Percentiles rank a stretch among this genome's conserved stretches.
phyloP scores from a whole-genome alignment of 2,888 invertebrate genomes.

The Tineola bisselliella region DNA sequence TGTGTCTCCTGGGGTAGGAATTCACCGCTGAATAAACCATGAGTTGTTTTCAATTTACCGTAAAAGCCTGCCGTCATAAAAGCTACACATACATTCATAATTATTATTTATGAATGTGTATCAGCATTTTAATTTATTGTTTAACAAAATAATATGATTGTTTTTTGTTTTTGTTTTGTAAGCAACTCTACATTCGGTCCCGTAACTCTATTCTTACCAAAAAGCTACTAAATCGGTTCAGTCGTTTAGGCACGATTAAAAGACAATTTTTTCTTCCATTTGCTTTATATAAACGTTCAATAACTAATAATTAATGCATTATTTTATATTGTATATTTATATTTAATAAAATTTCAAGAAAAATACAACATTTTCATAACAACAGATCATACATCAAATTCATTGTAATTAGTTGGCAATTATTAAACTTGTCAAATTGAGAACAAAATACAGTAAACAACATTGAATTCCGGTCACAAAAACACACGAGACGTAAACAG shows the following conservation, averaged over 20 bases:
- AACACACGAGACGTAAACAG: constrained; percentile 2
- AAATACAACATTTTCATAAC: too few species aligned
- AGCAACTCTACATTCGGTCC: too few species aligned
- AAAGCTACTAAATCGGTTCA: too few species aligned
- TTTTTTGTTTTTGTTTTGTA: neutral
- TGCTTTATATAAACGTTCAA: too few species aligned
- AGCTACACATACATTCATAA: constrained; percentile 41
- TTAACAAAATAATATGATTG: neutral
- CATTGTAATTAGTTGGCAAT: neutral
- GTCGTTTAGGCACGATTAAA: too few species aligned
- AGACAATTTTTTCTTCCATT: too few species aligned
- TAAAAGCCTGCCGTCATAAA: constrained; percentile 63
- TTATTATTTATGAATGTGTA: constrained; percentile 37
- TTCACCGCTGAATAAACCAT: constrained; percentile 53
- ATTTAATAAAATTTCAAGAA: too few species aligned
- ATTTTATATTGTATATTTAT: too few species aligned
- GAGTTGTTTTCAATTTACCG: constrained; percentile 65
- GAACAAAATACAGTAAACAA: constrained; percentile 5
- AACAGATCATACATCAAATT: too few species aligned
- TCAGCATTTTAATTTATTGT: neutral
- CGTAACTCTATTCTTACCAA: too few species aligned
- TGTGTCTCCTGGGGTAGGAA: neutral
- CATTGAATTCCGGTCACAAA: neutral
- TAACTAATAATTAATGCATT: too few species aligned
- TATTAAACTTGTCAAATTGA: neutral